These are phyloP conservation scores for Threskiornis aethiopicus DNA, from an alignment of 2,797 vertebrate genomes.

Conservation along the genomic window DNA sequence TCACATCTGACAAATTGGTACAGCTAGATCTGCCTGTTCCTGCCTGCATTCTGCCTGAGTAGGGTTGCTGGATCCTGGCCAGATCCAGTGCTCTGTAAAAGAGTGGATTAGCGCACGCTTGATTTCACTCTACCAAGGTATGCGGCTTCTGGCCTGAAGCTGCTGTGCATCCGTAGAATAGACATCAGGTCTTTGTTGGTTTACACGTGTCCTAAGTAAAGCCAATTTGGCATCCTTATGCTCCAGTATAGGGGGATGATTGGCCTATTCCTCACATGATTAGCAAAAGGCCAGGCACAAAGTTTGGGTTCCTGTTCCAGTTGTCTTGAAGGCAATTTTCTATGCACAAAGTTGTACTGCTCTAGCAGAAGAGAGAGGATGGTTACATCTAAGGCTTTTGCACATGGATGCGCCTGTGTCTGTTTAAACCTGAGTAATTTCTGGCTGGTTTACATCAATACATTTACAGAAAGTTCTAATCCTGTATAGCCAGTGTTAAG, in stretches of 20 bases:
- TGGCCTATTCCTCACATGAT: background rate
- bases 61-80: background rate
- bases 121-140: background rate
- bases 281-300: background rate
- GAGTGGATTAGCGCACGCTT: accelerated
- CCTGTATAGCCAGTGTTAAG: background rate
- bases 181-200: background rate
- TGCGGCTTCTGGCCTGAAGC: background rate
- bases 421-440: background rate
- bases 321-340: background rate
- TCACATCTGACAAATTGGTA: background rate
- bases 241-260: background rate
- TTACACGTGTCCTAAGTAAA: background rate
- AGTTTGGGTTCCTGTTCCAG: background rate
- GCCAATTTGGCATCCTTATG: background rate
- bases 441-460: background rate
- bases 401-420: background rate
- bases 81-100: background rate
- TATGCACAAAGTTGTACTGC: accelerated
- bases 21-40: background rate
- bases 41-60: background rate
- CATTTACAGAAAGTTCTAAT: background rate
- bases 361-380: background rate
- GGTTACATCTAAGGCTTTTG: background rate
- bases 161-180: background rate